Percentiles rank a stretch among this genome's conserved stretches.
Evolutionary conservation across 1,140 invertebrate species (phyloP).

Genomic region (Heliconius hewitsoni): DNA sequence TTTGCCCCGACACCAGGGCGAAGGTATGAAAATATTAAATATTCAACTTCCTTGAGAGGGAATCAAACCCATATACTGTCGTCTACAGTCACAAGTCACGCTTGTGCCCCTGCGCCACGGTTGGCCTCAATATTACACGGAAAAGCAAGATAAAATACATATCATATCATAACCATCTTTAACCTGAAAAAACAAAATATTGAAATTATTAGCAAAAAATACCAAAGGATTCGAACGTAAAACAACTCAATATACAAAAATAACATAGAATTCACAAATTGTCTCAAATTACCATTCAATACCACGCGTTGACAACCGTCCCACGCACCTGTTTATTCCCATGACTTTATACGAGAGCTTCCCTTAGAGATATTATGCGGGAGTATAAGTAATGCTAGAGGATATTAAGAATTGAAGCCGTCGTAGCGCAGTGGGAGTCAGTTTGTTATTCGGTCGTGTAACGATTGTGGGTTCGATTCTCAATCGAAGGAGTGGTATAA

Average conservation of each 20-base stretch:
- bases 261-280: background rate
- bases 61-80: too few relatives aligned
- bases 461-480: background rate
- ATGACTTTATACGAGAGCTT: background rate
- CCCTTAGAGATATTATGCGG: background rate
- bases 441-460: too few relatives aligned
- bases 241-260: background rate
- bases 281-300: background rate
- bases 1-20: too few relatives aligned
- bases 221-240: background rate
- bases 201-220: background rate
- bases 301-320: background rate
- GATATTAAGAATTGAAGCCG: too few relatives aligned
- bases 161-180: too few relatives aligned
- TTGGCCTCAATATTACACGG: too few relatives aligned
- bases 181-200: background rate
- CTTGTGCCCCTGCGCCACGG: too few relatives aligned
- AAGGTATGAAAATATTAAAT: too few relatives aligned
- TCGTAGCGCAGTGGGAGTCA: too few relatives aligned
- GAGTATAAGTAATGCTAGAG: background rate
- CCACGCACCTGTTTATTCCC: background rate
- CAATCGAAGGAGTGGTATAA: background rate
- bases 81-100: too few relatives aligned
- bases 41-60: too few relatives aligned
- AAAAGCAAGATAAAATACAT: too few relatives aligned